A percentile compares a stretch with the other conserved stretches of the same genome.
Conservation (phyloP, 2,888 invertebrate species). For the Lepeophtheirus nordmannii region DNA sequence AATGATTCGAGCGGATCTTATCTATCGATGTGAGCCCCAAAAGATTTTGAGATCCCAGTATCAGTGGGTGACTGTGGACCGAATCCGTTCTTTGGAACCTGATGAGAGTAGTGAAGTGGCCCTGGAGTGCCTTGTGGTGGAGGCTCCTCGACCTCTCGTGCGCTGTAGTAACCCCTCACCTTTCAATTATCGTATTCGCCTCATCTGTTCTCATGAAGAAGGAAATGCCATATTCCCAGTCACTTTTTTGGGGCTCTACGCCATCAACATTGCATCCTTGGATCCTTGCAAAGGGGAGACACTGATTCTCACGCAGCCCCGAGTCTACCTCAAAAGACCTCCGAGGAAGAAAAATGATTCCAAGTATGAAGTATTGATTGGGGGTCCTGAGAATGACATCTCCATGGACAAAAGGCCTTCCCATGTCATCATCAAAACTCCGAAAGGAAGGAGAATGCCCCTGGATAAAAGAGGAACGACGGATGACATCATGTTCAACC, state of each 20-base stretch:
- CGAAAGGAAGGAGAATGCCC: background rate
- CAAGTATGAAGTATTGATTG: background rate
- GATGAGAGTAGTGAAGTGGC: background rate
- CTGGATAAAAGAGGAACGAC: background rate
- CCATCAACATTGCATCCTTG: background rate
- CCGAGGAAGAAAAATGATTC: background rate
- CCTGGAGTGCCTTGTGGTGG: background rate
- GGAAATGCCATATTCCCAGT: background rate
- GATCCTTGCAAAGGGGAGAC: background rate
- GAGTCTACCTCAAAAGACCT: background rate
- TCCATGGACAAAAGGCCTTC: background rate
- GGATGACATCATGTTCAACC: constrained; percentile 1
- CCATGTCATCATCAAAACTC: background rate
- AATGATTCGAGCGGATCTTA: background rate
- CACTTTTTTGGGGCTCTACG: background rate
- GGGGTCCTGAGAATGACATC: background rate
- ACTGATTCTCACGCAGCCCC: background rate
- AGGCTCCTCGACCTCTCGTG: background rate
- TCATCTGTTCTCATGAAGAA: background rate
- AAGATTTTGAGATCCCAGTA: background rate
- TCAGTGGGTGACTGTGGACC: background rate
- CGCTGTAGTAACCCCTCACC: background rate
- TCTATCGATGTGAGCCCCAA: background rate
- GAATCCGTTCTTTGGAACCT: background rate
- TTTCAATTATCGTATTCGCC: background rate